Base-by-base conservation (phyloP, 2,113 vertebrate genomes). In the Cephalopholis sonnerati region DNA sequence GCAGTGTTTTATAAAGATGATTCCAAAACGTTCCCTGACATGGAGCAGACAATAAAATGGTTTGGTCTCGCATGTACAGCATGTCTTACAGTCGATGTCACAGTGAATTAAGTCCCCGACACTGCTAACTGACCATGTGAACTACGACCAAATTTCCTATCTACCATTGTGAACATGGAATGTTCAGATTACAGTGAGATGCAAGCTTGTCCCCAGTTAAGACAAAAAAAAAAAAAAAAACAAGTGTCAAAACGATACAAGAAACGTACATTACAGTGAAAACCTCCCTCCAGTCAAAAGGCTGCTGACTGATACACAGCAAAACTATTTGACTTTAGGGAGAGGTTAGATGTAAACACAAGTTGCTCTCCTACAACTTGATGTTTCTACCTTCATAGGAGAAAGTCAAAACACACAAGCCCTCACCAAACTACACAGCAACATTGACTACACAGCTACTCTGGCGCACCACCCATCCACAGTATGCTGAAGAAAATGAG, bases 181-280 rank as follows among this genome's bases (percentile, higher is more conserved):
- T 93, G 93, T 84, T 74, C 73, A 69, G 82, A 81, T 73, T 82
- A 81, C 81, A 86, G 78, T 62, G 65, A 84, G 44, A 71, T 71
- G 46, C 54, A 75, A 61, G 22, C n/a, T 67, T 41, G 41, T 70
- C 50, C 50, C 29, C 27, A 22, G 44, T 74, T 32, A 41, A 36
- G 54, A 54, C 27, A 32, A 18, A 7, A 25, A 81, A 25, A 32
- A 61, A 81, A 68, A 17, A 10, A 1, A 57, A 58, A 46, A 81
- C 70, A 68, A 62, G 15, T 6, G 5, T 50, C 48, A 18, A 44
- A 44, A 44, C 41, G 41, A 9, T 50, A 15, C 16, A 36, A 36
- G 5, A 72, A 80, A 71, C 5, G 15, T 70, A 72, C 53, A 44
- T 65, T 69, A 80, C 69, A 87, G 77, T 85, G 79, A 89, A 79